Evolutionary conservation across 1,140 invertebrate genomes (phyloP), one percentile per base, ranked within the genome.

Genomic region (Cyphomyrmex costatus): DNA sequence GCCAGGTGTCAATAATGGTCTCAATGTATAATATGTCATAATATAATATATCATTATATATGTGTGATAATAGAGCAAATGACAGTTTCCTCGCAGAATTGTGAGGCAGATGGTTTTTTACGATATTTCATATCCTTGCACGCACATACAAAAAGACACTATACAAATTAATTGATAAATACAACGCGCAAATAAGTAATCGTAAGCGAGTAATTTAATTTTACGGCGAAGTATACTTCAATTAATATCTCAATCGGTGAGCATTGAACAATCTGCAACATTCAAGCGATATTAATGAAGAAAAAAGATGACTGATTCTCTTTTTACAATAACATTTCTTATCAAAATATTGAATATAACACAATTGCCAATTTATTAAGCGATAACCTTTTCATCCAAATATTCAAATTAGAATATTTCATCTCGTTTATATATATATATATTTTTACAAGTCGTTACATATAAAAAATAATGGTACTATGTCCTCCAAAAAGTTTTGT

Each of bases 51-150:
- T 65, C 58, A 89, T 86, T 76, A 68, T 86, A 88, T 77, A 86
- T 71, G 76, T 89, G 83, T 89, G 84, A 89, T 89, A 88, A 46
- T 88, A 77, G 53, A 83, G 70, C 61, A 73, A 89, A 58, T 58
- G 68, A 89, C 42, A 74, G 19, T 70, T 65, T 88, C 51, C 58
- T 85, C 79, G 76, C 33, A 74, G 53, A 84, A 84, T 51, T 30
- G 71, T 68, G 74, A 30, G 58, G 16, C 73, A 85, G 49, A 83
- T 49, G 61, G 36, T 87, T 89, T 85, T 90, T 58, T 90, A 89
- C 78, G 21, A 71, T 76, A 76, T 66, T 65, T 89, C 51, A 12
- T 89, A 88, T 76, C 79, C 49, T 30, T 63, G 24, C 30, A 89
- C 88, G 86, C 80, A 90, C 79, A 90, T 89, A 53, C 30, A 83